These are phyloP conservation scores for Stenichneumon culpator DNA, from an alignment of 2,888 invertebrate genomes.

Conservation along the genomic window DNA sequence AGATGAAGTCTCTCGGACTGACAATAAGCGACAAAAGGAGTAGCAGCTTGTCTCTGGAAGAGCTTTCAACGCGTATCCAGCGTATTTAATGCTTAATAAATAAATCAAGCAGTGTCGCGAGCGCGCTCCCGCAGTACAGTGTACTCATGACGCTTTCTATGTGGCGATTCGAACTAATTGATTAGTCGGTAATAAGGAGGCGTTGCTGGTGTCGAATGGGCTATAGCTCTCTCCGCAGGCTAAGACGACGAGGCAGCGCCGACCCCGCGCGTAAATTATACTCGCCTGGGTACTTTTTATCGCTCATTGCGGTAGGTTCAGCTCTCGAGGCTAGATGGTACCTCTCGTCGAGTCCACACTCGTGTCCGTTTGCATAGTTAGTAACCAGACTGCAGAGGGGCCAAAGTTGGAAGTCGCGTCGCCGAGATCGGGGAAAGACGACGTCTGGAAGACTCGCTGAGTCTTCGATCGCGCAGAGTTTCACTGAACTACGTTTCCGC, in stretches of 20 bases:
- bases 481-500: neutral
- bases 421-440: neutral
- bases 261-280: slow-evolving; percentile 55
- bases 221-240: slow-evolving; percentile 21
- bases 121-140: slow-evolving; percentile 12
- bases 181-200: slow-evolving; percentile 64
- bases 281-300: slow-evolving; percentile 55
- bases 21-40: neutral
- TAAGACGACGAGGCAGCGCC: slow-evolving; percentile 30
- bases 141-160: slow-evolving; percentile 12
- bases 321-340: slow-evolving; percentile 9
- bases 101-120: slow-evolving; percentile 42
- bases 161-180: slow-evolving; percentile 61
- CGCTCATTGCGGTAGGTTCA: slow-evolving; percentile 54
- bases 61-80: neutral
- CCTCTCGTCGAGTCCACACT: slow-evolving; percentile 3
- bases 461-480: slow-evolving; percentile 40
- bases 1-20: neutral
- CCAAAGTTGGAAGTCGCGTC: slow-evolving; percentile 20
- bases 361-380: slow-evolving; percentile 4
- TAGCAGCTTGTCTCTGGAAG: neutral
- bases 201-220: slow-evolving; percentile 53
- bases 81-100: slow-evolving; percentile 54
- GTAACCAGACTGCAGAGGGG: slow-evolving; percentile 8
- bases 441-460: slow-evolving; percentile 20